phyloP scores from a whole-genome alignment of 2,888 invertebrate species.

The Diploptera punctata region DNA sequence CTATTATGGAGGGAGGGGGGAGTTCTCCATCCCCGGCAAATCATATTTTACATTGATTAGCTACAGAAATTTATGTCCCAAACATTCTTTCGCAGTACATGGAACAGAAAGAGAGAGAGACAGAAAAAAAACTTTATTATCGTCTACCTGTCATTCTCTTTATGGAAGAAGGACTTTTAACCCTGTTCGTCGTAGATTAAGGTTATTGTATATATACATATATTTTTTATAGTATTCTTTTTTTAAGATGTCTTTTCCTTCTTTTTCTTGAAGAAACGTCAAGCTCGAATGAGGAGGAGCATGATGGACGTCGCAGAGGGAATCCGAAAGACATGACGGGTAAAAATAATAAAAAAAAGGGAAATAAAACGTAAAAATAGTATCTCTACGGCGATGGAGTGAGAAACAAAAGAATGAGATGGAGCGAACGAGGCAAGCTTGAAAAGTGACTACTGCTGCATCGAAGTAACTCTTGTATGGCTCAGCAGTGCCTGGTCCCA shows the following conservation, averaged over 20 bases:
- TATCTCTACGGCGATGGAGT: slow-evolving; percentile 7
- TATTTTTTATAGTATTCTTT: slow-evolving; percentile 20
- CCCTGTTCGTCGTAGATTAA: slow-evolving; percentile 22
- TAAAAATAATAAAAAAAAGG: slow-evolving; percentile 1
- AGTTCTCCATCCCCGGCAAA: not conserved
- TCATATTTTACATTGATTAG: slow-evolving; percentile 18
- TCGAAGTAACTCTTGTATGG: not conserved
- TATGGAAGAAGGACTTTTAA: slow-evolving; percentile 25
- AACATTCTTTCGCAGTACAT: not conserved
- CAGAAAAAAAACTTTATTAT: not conserved
- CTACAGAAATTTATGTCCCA: slow-evolving; percentile 10
- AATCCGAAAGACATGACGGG: slow-evolving; percentile 13
- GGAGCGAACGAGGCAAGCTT: not conserved
- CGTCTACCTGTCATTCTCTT: slow-evolving; percentile 11
- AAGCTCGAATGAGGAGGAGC: not conserved
- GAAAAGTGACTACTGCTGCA: slow-evolving; percentile 1
- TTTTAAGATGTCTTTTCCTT: not conserved
- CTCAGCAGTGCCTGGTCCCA: slow-evolving; percentile 24
- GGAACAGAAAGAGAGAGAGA: not conserved
- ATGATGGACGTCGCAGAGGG: slow-evolving; percentile 19
- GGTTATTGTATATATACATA: slow-evolving; percentile 5
- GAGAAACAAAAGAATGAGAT: slow-evolving; percentile 16
- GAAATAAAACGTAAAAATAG: not conserved
- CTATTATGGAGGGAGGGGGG: not conserved
- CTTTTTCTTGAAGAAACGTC: slow-evolving; percentile 14